These are phyloP conservation scores for Sparidentex hasta DNA, from an alignment of 2,797 vertebrate genomes.

Conservation along the genomic window DNA sequence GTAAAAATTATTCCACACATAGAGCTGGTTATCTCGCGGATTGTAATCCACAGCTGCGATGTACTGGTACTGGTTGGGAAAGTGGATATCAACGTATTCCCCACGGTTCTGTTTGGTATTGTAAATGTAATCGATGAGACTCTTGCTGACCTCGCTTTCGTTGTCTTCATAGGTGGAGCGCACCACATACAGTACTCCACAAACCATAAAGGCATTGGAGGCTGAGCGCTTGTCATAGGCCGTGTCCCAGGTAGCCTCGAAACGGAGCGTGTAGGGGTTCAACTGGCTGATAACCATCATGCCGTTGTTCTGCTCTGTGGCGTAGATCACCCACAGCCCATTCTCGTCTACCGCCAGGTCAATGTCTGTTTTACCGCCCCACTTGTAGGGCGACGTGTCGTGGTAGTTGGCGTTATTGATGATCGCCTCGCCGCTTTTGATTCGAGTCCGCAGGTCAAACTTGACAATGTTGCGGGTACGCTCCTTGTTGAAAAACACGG, in stretches of 20 bases:
- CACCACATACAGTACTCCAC: conserved; percentile 97
- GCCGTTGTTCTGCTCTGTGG: conserved; percentile 98
- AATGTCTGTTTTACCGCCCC: conserved; percentile 99
- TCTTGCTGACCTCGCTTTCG: conserved; percentile 97
- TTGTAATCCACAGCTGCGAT: conserved; percentile 99
- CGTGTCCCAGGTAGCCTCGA: conserved; percentile 98
- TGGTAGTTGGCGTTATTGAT: conserved; percentile 99
- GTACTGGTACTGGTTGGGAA: conserved; percentile 99
- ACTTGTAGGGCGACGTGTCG: conserved; percentile 97
- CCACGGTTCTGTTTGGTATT: conserved; percentile 95
- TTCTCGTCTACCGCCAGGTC: conserved; percentile 98
- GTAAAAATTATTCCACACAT: conserved; percentile 99
- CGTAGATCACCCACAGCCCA: conserved; percentile 99
- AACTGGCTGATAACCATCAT: conserved; percentile 99
- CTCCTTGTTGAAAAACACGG: conserved; percentile 99
- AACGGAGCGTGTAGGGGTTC: conserved; percentile 98
- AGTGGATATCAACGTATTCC: conserved; percentile 95
- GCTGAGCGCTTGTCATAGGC: conserved; percentile 97
- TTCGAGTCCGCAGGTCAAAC: conserved; percentile 98
- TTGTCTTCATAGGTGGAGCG: conserved; percentile 98
- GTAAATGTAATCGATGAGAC: conserved; percentile 96
- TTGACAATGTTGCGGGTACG: conserved; percentile 99
- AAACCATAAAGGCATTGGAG: conserved; percentile 99
- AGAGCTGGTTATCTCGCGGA: conserved; percentile 98
- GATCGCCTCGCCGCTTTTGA: conserved; percentile 99